Conservation (phyloP, 2,888 invertebrate genomes). For the Rotaria macrura region DNA sequence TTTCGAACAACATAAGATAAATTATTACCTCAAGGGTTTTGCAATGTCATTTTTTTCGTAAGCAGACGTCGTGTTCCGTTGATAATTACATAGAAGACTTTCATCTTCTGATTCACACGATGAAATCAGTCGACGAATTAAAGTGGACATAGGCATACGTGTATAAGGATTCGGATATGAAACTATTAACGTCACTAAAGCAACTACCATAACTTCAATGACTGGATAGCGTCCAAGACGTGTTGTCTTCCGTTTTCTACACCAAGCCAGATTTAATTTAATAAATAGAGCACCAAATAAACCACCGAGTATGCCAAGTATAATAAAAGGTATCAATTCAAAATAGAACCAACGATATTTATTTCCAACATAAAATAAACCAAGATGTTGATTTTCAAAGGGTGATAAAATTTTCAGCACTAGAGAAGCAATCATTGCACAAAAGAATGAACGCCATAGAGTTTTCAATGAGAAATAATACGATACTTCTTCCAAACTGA, state of each 20-base stretch:
- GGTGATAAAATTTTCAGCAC: constrained; percentile 90
- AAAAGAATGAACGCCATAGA: constrained; percentile 96
- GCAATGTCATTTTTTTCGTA: constrained; percentile 21
- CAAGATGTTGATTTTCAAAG: constrained; percentile 95
- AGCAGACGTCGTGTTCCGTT: constrained; percentile 67
- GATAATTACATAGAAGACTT: constrained; percentile 74
- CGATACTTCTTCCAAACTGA: constrained; percentile 93
- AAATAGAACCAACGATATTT: constrained; percentile 92
- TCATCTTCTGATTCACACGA: constrained; percentile 80
- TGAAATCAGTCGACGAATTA: constrained; percentile 83
- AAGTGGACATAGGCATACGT: constrained; percentile 80
- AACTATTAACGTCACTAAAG: constrained; percentile 77
- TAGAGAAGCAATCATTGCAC: constrained; percentile 94
- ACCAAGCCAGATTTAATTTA: constrained; percentile 89
- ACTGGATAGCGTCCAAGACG: constrained; percentile 92
- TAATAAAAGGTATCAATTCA: constrained; percentile 88
- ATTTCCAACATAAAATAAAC: constrained; percentile 93
- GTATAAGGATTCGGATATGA: constrained; percentile 95
- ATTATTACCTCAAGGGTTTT: constrained; percentile 53
- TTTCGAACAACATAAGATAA: neutral
- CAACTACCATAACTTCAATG: constrained; percentile 68
- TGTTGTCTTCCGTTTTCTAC: constrained; percentile 79
- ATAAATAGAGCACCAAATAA: constrained; percentile 92
- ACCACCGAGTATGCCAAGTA: constrained; percentile 90
- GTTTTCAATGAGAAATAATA: constrained; percentile 99